Evolutionary conservation across 2,888 invertebrate genomes (phyloP), one percentile per base, ranked within the genome.

Genomic region (Ophion ellenae): DNA sequence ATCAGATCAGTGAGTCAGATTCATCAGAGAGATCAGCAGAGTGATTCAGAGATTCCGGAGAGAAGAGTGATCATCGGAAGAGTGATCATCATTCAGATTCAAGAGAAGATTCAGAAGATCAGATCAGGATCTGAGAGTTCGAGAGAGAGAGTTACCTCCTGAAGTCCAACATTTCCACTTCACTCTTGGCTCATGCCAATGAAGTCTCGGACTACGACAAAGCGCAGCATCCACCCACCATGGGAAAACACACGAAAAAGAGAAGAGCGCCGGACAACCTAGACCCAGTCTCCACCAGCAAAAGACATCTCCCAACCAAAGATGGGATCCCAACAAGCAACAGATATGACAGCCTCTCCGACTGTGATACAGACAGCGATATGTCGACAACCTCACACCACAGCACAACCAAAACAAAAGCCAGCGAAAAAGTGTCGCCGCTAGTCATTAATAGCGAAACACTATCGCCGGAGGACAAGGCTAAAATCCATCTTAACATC

Each of bases 401-500:
- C 17, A 45, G 20, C 9, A 11, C 69, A 69, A 40, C 0, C 11
- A 36, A 40, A 5, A 36, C 32, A 36, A 67, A 17, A 32, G 14
- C 2, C 0, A 67, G n/a, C 2, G 28, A 47, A 47, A 64, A 75
- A 64, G 32, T 47, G 28, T 5, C 45, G 2, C 64, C 75, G 14
- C 14, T 75, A 45, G 53, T 66, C 10, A 32, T 75, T 5, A 64
- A 64, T 9, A 75, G 53, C 32, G 75, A 64, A 17, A 1, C 64
- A 1, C 64, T 75, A 3, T 1, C n/a, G 9, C 0, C 47, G 6
- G 66, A 75, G 9, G 64, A 64, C 17, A 75, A 64, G 7, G 28
- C 47, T 9, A 75, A 53, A 32, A 47, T 75, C 14, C 75, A 75
- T 17, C 28, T 75, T 1, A 66, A 75, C 17, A 64, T 75, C 17